Evolutionary conservation across 53 echinoderm and acorn worm species (phyloP).

Genomic region (Mesocentrotus franciscanus): DNA sequence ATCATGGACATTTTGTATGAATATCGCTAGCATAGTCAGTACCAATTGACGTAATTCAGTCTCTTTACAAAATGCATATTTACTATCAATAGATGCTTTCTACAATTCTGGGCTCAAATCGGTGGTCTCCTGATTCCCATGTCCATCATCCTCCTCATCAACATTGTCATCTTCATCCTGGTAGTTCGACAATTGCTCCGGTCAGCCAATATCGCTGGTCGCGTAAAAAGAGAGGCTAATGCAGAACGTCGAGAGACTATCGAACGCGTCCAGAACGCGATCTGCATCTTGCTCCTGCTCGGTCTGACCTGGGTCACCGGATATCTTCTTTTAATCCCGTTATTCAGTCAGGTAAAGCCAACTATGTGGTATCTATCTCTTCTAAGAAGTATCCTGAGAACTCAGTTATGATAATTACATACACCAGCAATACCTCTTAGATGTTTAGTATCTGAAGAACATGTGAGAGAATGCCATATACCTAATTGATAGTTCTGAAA

Average conservation of each 20-base stretch:
- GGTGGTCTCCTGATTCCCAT: constrained; percentile 67
- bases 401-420: too few species aligned
- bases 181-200: constrained; percentile 67
- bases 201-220: background rate
- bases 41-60: too few species aligned
- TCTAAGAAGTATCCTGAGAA: too few species aligned
- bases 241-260: constrained; percentile 41
- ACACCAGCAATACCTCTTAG: too few species aligned
- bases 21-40: too few species aligned
- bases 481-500: too few species aligned
- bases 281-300: constrained; percentile 68
- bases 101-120: constrained; percentile 15
- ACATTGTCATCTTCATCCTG: constrained; percentile 71
- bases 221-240: background rate
- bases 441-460: background rate
- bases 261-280: constrained; percentile 69
- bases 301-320: constrained; percentile 75
- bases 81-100: constrained; percentile 1
- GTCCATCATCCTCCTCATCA: constrained; percentile 68
- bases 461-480: background rate
- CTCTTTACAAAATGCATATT: background rate
- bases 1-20: too few species aligned
- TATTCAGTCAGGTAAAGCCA: background rate
- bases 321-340: constrained; percentile 47
- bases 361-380: too few species aligned